Conservation (phyloP, 2,113 vertebrate genomes). For the Emydura subglobosa region DNA sequence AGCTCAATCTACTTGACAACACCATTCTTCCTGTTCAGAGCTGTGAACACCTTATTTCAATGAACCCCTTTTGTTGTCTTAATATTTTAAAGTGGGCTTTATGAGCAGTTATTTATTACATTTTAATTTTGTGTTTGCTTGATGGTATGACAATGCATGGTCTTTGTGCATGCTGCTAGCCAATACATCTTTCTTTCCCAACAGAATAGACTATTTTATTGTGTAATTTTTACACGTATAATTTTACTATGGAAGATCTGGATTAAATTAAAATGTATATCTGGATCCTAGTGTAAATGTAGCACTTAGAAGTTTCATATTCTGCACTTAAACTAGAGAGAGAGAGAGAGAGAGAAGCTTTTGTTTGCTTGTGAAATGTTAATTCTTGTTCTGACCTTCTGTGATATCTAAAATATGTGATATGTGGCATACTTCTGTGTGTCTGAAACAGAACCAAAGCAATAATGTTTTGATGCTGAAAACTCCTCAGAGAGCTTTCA, state of each 20-base stretch:
- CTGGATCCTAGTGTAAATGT: conserved; percentile 78
- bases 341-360: conserved; percentile 66
- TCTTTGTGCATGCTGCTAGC: conserved; percentile 88
- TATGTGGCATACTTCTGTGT: conserved; percentile 73
- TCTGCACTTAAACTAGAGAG: conserved; percentile 83
- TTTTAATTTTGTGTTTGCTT: conserved; percentile 77
- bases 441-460: conserved; percentile 86
- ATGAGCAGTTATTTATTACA: conserved; percentile 82
- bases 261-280: conserved; percentile 77
- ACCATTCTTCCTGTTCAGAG: conserved; percentile 71
- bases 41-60: conserved; percentile 73
- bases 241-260: conserved; percentile 79
- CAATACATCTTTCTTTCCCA: conserved; percentile 67
- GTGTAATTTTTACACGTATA: conserved; percentile 81
- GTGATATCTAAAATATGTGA: conserved; percentile 72
- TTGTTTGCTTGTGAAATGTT: conserved; percentile 77
- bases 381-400: conserved; percentile 78
- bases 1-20: conserved; percentile 67
- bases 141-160: conserved; percentile 82
- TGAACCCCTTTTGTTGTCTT: conserved; percentile 73
- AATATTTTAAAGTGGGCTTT: conserved; percentile 71
- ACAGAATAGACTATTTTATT: conserved; percentile 71
- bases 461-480: conserved; percentile 80
- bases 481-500: conserved; percentile 75
- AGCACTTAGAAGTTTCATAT: conserved; percentile 83